Evolutionary conservation across 1,140 invertebrate species (phyloP).

Genomic region (Periplaneta americana): DNA sequence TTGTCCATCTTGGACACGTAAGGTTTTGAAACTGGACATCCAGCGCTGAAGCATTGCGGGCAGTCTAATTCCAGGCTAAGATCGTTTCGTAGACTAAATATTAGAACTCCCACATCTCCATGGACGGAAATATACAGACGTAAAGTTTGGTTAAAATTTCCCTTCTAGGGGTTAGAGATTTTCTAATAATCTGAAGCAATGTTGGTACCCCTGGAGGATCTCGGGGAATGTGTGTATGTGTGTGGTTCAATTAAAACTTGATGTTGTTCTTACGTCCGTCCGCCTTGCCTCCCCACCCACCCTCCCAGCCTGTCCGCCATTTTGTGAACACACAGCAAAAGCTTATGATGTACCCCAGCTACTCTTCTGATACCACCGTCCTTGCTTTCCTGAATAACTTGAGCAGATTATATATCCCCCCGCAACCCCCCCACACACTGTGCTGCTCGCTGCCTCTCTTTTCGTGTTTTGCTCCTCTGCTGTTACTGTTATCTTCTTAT

Average conservation of each 20-base stretch:
- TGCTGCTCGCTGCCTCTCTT: neutral
- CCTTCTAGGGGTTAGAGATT: neutral
- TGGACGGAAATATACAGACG: neutral
- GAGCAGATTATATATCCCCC: slow-evolving; percentile 6
- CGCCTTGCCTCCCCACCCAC: neutral
- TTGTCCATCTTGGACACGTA: no score
- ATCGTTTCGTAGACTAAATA: neutral
- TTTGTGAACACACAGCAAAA: slow-evolving; percentile 11
- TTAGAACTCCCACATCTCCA: neutral
- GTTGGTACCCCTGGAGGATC: neutral
- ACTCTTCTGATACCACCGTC: neutral
- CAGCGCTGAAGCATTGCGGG: neutral
- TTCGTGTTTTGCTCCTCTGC: neutral
- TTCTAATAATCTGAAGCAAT: neutral
- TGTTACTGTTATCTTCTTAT: neutral
- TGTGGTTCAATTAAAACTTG: slow-evolving; percentile 10
- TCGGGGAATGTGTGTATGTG: neutral
- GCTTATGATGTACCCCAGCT: neutral
- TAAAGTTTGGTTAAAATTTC: neutral
- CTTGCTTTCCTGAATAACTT: slow-evolving; percentile 4
- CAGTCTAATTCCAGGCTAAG: neutral
- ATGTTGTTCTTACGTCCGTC: slow-evolving; percentile 9
- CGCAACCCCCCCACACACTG: neutral
- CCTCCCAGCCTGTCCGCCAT: slow-evolving; percentile 1
- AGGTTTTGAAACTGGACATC: no score